These are phyloP conservation scores for Enteromius unitaeniatus DNA, from an alignment of 2,797 vertebrate species.

Conservation along the genomic window DNA sequence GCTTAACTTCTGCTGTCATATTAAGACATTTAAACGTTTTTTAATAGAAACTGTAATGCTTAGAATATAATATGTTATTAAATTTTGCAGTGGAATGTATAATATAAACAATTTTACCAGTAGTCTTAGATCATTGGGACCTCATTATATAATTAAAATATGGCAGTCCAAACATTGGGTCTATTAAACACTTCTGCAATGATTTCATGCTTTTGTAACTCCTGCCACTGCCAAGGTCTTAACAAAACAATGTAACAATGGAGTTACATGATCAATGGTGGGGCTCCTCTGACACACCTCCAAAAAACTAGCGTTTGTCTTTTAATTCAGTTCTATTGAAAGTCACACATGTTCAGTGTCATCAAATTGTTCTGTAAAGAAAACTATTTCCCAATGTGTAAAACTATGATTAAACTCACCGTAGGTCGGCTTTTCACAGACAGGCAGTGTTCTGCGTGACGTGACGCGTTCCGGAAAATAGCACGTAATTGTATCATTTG, in stretches of 20 bases:
- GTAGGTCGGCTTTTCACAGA: slow-evolving; percentile 5
- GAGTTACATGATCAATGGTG: neutral
- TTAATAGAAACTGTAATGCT: neutral
- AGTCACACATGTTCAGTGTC: neutral
- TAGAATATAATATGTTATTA: neutral
- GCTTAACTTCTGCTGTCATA: neutral
- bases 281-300: slow-evolving; percentile 9
- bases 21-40: neutral
- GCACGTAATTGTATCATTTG: slow-evolving; percentile 40
- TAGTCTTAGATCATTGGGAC: neutral
- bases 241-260: neutral
- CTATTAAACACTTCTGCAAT: neutral
- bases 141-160: neutral
- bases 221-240: neutral
- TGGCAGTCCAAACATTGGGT: neutral
- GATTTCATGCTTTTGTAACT: slow-evolving; percentile 25
- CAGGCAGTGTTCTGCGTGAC: neutral
- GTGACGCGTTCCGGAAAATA: slow-evolving; percentile 8
- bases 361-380: neutral
- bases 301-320: slow-evolving; percentile 16
- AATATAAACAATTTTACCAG: neutral
- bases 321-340: neutral
- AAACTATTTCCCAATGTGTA: neutral
- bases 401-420: slow-evolving; percentile 45
- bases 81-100: neutral